Percentiles rank a stretch among this genome's conserved stretches.
Evolutionary conservation across 2,113 vertebrate species (phyloP).

Genomic region (Hemicordylus capensis): DNA sequence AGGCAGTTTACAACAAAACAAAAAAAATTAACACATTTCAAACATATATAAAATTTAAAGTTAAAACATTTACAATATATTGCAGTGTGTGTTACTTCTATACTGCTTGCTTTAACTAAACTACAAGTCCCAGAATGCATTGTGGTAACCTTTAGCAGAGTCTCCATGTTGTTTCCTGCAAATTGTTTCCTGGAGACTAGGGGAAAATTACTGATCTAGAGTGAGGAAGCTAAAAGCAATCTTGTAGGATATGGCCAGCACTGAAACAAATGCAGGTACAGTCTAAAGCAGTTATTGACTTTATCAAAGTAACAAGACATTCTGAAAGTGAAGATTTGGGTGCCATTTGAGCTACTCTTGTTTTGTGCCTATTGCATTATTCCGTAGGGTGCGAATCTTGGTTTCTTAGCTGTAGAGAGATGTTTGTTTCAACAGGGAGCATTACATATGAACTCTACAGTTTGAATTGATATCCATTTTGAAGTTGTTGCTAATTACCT

Average conservation of each 20-base stretch:
- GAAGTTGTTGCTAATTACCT: not conserved
- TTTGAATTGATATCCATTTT: not conserved
- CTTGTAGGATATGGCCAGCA: conserved; percentile 54
- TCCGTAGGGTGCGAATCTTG: not conserved
- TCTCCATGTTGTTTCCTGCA: conserved; percentile 63
- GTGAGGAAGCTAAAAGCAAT: conserved; percentile 37
- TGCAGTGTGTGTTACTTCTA: not conserved
- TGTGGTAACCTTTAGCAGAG: not conserved
- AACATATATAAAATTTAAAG: no score
- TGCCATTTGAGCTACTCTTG: not conserved
- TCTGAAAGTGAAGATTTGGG: not conserved
- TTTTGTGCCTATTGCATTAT: not conserved
- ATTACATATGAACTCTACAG: not conserved
- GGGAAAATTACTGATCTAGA: conserved; percentile 1
- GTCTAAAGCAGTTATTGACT: conserved; percentile 17
- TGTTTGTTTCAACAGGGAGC: not conserved
- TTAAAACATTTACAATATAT: no score
- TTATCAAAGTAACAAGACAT: conserved; percentile 7
- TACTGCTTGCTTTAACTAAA: conserved; percentile 34
- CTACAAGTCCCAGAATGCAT: conserved; percentile 77
- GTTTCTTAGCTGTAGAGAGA: not conserved
- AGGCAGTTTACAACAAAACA: no score
- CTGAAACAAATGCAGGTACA: conserved; percentile 61
- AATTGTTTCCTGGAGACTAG: conserved; percentile 16
- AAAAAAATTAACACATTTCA: no score